A percentile compares a stretch with the other conserved stretches of the same genome.
phyloP scores from a whole-genome alignment of 2,113 vertebrate species.

The Pampusana beccarii region DNA sequence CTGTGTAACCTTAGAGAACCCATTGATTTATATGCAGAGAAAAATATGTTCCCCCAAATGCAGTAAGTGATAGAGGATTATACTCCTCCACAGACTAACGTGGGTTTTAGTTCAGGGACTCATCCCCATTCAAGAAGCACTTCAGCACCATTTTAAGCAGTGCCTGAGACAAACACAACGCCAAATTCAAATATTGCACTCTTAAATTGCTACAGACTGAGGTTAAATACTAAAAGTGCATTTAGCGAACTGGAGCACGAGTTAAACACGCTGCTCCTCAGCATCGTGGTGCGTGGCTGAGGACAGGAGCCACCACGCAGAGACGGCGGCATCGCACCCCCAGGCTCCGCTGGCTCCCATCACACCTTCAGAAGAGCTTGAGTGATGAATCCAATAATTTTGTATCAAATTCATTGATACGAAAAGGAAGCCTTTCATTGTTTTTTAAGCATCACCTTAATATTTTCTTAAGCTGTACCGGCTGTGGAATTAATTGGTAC shows the following conservation, averaged over 20 bases:
- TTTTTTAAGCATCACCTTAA: neutral
- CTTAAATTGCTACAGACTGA: neutral
- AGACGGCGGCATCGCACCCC: too few species aligned
- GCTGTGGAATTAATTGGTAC: neutral
- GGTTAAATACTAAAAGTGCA: neutral
- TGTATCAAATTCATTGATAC: neutral
- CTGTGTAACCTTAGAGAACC: neutral
- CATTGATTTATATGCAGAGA: neutral
- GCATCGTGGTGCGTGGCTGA: too few species aligned
- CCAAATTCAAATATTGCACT: neutral
- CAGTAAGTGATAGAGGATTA: neutral
- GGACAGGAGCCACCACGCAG: neutral
- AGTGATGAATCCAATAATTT: neutral
- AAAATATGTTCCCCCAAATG: neutral
- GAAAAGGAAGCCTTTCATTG: neutral
- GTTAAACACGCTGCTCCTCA: rapidly evolving
- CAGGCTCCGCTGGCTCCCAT: neutral
- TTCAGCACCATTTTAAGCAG: neutral
- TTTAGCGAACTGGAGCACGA: neutral
- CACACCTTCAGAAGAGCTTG: neutral
- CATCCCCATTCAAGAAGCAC: neutral
- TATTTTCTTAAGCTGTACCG: neutral
- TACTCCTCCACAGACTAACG: neutral
- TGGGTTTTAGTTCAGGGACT: neutral
- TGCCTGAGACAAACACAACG: rapidly evolving